phyloP scores from a whole-genome alignment of 2,113 vertebrate species.

The Tautogolabrus adspersus region DNA sequence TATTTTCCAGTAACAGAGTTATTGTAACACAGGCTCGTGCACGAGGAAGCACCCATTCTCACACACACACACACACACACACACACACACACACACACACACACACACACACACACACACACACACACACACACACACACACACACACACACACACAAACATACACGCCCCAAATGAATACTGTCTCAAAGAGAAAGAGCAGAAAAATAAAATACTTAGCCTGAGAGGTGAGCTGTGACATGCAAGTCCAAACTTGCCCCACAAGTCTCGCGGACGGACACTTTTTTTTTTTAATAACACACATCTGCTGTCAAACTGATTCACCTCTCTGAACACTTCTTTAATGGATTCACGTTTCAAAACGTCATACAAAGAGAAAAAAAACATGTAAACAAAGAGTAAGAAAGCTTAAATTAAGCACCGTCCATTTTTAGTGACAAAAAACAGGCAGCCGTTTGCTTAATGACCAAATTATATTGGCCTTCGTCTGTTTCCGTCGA shows the following conservation, averaged over 20 bases:
- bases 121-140: neutral
- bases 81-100: neutral
- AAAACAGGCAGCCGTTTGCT: neutral
- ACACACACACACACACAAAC: neutral
- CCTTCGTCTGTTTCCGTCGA: slow-evolving; percentile 46
- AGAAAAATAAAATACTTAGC: neutral
- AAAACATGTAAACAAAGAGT: neutral
- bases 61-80: neutral
- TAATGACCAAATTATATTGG: neutral
- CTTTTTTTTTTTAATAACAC: slow-evolving; percentile 7
- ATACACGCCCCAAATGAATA: slow-evolving; percentile 31
- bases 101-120: neutral
- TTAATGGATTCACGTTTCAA: neutral
- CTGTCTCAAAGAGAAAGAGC: slow-evolving; percentile 2
- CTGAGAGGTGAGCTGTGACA: neutral
- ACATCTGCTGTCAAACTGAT: slow-evolving; percentile 35
- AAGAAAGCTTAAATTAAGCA: neutral
- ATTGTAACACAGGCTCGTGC: neutral
- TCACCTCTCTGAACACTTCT: neutral
- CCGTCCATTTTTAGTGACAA: neutral
- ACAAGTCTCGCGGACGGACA: neutral
- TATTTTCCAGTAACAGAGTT: slow-evolving; percentile 17
- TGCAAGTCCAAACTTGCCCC: slow-evolving; percentile 63
- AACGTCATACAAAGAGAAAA: neutral
- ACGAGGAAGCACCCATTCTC: neutral